Conservation (phyloP, 2,888 invertebrate genomes). For the Drosophila borborema region DNA sequence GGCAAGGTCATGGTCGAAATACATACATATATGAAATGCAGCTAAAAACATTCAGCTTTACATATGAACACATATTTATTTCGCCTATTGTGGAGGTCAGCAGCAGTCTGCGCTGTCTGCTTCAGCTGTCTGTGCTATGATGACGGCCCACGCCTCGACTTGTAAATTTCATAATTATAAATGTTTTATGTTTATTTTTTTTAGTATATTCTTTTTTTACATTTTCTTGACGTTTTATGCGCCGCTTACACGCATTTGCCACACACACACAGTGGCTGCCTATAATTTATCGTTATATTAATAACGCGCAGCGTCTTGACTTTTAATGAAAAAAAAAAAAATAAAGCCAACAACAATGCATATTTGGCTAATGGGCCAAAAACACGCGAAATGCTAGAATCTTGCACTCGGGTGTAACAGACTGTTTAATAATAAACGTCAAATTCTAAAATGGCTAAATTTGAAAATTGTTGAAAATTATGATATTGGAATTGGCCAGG, state of each 20-base stretch:
- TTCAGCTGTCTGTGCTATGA: not conserved
- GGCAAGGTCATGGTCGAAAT: slow-evolving; percentile 64
- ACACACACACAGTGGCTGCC: slow-evolving; percentile 24
- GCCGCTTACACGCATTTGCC: slow-evolving; percentile 34
- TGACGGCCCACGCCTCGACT: slow-evolving; percentile 33
- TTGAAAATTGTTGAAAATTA: not conserved
- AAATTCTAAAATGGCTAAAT: not conserved
- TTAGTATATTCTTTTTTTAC: not conserved
- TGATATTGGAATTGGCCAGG: not conserved
- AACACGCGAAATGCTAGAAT: slow-evolving; percentile 51
- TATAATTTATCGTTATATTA: slow-evolving; percentile 69
- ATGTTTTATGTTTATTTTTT: slow-evolving; percentile 8
- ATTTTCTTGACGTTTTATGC: slow-evolving; percentile 25
- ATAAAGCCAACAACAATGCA: slow-evolving; percentile 26
- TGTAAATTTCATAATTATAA: slow-evolving; percentile 42
- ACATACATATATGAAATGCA: slow-evolving; percentile 20
- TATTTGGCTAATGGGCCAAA: slow-evolving; percentile 55
- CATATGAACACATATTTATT: not conserved
- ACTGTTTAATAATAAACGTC: not conserved
- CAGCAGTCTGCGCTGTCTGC: not conserved
- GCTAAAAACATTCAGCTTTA: not conserved
- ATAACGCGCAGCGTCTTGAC: slow-evolving; percentile 59
- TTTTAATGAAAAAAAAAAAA: slow-evolving; percentile 17
- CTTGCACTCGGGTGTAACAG: not conserved
- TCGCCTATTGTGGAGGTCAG: slow-evolving; percentile 20